Percentiles rank a stretch among this genome's conserved stretches.
Evolutionary conservation across 2,113 vertebrate species (phyloP).

Genomic region (Cebus imitator): DNA sequence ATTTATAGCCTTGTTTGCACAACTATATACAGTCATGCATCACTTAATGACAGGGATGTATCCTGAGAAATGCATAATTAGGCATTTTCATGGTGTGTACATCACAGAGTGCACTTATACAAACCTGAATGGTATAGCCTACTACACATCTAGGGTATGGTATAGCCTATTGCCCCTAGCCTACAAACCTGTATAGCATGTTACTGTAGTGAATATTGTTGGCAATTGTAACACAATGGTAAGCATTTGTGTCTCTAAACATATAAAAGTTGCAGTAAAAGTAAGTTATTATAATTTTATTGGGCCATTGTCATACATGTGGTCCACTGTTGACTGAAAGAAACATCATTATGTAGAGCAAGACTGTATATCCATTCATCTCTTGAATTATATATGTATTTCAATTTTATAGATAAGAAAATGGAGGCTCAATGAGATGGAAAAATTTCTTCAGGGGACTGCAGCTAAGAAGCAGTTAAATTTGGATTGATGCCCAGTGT

Average conservation of each 20-base stretch:
- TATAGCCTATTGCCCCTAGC: not conserved
- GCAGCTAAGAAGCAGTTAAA: no score
- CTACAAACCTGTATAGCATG: not conserved
- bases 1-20: not conserved
- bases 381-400: not conserved
- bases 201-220: not conserved
- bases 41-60: not conserved
- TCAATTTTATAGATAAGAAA: not conserved
- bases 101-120: not conserved
- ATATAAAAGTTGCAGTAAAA: not conserved
- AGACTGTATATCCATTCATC: not conserved
- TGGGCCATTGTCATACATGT: not conserved
- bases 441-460: not conserved
- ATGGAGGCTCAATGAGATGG: not conserved
- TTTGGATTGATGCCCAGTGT: not conserved
- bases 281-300: not conserved
- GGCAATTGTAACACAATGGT: not conserved
- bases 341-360: not conserved
- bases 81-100: not conserved
- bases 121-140: not conserved
- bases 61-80: not conserved
- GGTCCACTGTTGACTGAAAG: not conserved
- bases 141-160: not conserved
- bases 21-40: not conserved
- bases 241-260: not conserved